phyloP scores from a whole-genome alignment of 1,140 invertebrate genomes.

The Lerema accius region DNA sequence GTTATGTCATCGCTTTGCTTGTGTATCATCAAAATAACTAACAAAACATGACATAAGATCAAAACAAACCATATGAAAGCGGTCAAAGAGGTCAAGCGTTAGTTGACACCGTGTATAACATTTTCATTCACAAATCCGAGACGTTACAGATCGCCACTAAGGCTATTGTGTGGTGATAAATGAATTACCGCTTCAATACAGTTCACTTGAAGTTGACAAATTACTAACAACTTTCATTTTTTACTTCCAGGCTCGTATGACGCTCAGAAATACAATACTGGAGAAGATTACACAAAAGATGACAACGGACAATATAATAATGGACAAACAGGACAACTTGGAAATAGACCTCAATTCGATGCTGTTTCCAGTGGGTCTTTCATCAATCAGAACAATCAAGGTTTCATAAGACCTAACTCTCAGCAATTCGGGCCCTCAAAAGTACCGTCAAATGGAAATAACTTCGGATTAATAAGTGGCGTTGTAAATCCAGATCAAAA shows the following conservation, averaged over 20 bases:
- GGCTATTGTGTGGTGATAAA: conserved; percentile 64
- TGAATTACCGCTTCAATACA: conserved; percentile 56
- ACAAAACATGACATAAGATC: neutral
- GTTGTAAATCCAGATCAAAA: conserved; percentile 5
- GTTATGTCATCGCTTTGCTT: no score
- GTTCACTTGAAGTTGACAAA: conserved; percentile 63
- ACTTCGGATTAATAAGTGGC: conserved; percentile 1
- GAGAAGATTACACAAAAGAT: conserved; percentile 61
- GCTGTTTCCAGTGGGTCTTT: conserved; percentile 44
- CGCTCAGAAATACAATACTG: conserved; percentile 71
- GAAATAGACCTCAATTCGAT: conserved; percentile 48
- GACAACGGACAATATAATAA: conserved; percentile 50
- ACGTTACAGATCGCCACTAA: conserved; percentile 44
- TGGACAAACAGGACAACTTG: conserved; percentile 48
- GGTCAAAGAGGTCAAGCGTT: conserved; percentile 15
- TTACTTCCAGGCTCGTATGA: conserved; percentile 78
- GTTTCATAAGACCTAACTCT: conserved; percentile 38
- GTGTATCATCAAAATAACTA: no score
- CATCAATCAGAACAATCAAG: conserved; percentile 59
- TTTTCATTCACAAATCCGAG: conserved; percentile 46
- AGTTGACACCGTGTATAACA: conserved; percentile 25
- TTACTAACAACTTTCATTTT: conserved; percentile 75
- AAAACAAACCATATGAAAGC: conserved; percentile 15
- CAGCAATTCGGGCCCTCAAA: conserved; percentile 38
- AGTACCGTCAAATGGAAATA: conserved; percentile 9